Conservation (phyloP, 2,113 vertebrate genomes). For the Pterocles burchelli region DNA sequence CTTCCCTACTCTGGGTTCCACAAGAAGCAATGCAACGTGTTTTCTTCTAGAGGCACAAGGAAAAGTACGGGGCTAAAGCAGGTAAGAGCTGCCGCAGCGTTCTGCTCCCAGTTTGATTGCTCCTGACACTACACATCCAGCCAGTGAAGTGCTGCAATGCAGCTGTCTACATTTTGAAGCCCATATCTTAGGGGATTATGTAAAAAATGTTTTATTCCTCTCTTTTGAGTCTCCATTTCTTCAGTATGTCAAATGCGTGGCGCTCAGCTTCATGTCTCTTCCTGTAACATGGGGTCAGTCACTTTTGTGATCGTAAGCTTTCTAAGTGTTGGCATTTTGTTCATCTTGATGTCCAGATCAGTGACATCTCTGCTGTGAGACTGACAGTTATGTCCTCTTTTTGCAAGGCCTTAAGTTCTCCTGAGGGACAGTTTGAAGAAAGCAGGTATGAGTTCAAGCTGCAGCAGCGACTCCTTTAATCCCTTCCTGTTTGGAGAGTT, state of each 20-base stretch:
- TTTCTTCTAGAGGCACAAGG: neutral
- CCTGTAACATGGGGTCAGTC: neutral
- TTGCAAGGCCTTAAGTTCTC: neutral
- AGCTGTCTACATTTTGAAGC: neutral
- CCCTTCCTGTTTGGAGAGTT: neutral
- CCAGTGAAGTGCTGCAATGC: neutral
- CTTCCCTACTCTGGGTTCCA: neutral
- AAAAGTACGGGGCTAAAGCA: neutral
- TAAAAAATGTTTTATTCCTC: neutral
- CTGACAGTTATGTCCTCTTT: neutral
- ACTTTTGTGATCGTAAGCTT: neutral
- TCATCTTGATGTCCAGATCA: neutral
- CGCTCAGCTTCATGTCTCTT: neutral
- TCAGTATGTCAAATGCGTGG: rapidly evolving
- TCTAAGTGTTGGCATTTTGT: neutral
- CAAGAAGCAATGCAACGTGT: neutral
- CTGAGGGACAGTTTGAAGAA: neutral
- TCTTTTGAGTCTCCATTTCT: neutral
- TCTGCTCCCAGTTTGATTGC: neutral
- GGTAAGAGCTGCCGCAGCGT: neutral
- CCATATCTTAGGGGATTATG: neutral
- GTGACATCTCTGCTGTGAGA: neutral
- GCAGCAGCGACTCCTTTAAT: neutral
- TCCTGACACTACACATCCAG: neutral
- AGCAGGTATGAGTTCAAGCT: neutral